Base-by-base conservation (phyloP, 2,797 vertebrate genomes). In the Etheostoma nigrum region DNA sequence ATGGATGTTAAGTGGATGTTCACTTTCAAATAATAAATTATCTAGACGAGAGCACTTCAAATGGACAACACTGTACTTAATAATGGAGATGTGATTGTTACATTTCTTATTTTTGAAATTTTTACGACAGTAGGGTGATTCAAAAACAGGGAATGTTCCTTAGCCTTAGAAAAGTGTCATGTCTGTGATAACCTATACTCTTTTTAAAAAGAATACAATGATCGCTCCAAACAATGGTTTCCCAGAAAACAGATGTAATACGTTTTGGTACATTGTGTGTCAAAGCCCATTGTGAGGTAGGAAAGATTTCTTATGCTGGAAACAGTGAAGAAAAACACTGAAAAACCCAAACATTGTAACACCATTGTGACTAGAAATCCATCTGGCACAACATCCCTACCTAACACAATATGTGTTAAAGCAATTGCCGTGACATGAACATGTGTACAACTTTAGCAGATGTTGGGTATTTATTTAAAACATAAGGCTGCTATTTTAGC, bases 1-100 rank as follows among this genome's bases (percentile, higher is more conserved):
- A 8, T 48, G 2, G 11, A 42, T 18, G 87, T 85, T 79, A 82
- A 88, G 89, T 85, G 84, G 79, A 80, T 66, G 74, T 68, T 80
- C 53, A n/a, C 19, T 71, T 71, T 64, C 66, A 79, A 67, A 81
- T 79, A 70, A 73, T 82, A 70, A 81, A 86, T 3, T 18, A 45
- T 78, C 55, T 85, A 75, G 81, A 70, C 25, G 74, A 75, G 82
- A 87, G 70, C 71, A 67, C 65, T 82, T 70, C 67, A 86, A 44
- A 36, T 2, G 12, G 66, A 81, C 54, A 33, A 19, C 58, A 18
- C 8, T 45, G 49, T 54, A 64, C 66, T 76, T n/a, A 57, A 42
- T 78, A 64, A 49, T 10, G 30, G 76, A 67, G 55, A 25, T 51
- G 62, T 42, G 30, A 70, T 69, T 70, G 59, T 67, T 70, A 8